Evolutionary conservation across 92 coral and sea anemone species (phyloP).

Genomic region (Epizoanthus illoricatus): DNA sequence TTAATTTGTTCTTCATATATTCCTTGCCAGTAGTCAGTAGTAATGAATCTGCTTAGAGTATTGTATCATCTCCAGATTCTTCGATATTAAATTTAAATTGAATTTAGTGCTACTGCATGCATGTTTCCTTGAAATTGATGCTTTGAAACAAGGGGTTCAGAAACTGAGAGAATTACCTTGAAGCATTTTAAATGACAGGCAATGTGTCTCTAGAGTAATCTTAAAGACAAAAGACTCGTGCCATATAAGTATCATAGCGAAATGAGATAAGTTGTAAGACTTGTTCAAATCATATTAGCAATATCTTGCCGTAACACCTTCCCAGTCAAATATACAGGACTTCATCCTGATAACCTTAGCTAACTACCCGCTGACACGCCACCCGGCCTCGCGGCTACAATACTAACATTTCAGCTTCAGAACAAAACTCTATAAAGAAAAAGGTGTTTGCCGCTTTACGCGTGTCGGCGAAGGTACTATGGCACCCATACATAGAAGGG

Average conservation of each 20-base stretch:
- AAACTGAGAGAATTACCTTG: too few relatives aligned
- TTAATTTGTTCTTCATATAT: background rate
- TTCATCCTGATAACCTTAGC: background rate
- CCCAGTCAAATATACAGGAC: background rate
- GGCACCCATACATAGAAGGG: too few relatives aligned
- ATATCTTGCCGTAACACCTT: background rate
- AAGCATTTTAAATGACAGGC: background rate
- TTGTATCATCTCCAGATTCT: background rate
- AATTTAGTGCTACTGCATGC: too few relatives aligned
- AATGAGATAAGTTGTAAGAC: background rate
- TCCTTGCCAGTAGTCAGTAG: background rate
- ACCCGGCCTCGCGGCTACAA: background rate
- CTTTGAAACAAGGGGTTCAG: conserved; percentile 1
- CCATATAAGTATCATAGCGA: background rate
- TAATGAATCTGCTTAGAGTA: background rate
- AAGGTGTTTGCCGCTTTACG: too few relatives aligned
- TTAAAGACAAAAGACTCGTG: background rate
- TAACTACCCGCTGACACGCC: conserved; percentile 3
- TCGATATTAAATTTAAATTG: background rate
- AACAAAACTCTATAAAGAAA: too few relatives aligned
- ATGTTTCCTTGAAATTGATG: background rate
- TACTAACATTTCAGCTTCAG: too few relatives aligned
- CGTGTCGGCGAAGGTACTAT: too few relatives aligned
- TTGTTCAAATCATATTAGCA: background rate
- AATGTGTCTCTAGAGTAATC: background rate